These are phyloP conservation scores for Stenolophus ochropezus DNA, from an alignment of 2,888 invertebrate species.

Conservation along the genomic window DNA sequence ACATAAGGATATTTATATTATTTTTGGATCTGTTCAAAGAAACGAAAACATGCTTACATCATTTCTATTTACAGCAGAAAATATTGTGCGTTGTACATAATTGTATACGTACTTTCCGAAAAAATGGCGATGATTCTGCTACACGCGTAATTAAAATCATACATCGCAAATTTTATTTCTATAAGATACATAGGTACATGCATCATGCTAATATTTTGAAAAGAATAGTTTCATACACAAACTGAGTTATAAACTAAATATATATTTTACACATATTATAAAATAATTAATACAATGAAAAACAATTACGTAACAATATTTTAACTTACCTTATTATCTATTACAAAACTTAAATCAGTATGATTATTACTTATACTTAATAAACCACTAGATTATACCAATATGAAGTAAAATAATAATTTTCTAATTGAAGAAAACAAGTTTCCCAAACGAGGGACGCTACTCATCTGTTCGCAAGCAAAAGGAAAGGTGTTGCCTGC, in stretches of 20 bases:
- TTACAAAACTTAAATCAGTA: not conserved
- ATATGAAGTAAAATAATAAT: constrained; percentile 8
- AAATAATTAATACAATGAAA: not conserved
- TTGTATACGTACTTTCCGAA: not conserved
- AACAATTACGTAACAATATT: constrained; percentile 4
- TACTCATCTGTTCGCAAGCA: constrained; percentile 24
- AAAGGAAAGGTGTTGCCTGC: constrained; percentile 38
- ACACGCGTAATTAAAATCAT: not conserved
- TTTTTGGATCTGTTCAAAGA: not conserved
- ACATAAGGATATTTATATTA: not conserved
- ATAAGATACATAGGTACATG: not conserved
- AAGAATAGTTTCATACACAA: not conserved
- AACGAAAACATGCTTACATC: not conserved
- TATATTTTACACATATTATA: too few relatives aligned
- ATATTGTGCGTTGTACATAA: not conserved
- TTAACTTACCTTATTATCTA: constrained; percentile 12
- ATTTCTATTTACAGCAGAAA: not conserved
- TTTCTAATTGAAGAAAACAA: not conserved
- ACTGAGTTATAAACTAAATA: not conserved
- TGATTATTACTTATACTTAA: not conserved
- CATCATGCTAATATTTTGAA: not conserved
- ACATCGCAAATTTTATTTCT: too few relatives aligned
- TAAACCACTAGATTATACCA: constrained; percentile 13
- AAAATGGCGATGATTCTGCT: constrained; percentile 19
- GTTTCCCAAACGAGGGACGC: constrained; percentile 38